Percentiles rank a stretch among this genome's conserved stretches.
phyloP scores from a whole-genome alignment of 2,797 vertebrate genomes.

The Champsocephalus esox region DNA sequence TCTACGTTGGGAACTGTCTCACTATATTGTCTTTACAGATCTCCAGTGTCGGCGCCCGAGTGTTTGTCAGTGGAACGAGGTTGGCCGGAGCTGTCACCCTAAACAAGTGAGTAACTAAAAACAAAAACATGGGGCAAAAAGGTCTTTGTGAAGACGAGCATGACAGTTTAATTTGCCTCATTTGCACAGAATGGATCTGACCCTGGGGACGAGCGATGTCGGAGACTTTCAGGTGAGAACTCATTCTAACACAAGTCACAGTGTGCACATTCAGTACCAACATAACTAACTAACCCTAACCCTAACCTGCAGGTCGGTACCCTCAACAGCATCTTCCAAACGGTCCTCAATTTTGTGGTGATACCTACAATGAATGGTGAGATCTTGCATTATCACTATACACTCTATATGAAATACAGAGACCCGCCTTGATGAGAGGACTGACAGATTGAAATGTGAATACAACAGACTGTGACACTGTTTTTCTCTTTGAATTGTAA shows the following conservation, averaged over 20 bases:
- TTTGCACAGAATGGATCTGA: conserved; percentile 77
- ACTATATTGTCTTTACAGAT: conserved; percentile 60
- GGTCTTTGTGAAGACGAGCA: conserved; percentile 12
- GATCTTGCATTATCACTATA: conserved; percentile 11
- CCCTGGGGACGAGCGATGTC: conserved; percentile 77
- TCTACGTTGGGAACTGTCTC: background rate
- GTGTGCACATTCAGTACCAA: background rate
- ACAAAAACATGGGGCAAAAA: conserved; percentile 14
- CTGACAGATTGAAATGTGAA: too few species aligned
- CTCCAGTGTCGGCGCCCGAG: conserved; percentile 69
- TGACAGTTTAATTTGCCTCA: conserved; percentile 40
- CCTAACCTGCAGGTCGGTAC: conserved; percentile 67
- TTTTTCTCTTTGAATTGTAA: too few species aligned
- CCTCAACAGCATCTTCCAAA: conserved; percentile 68
- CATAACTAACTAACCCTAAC: background rate
- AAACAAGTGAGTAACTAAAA: conserved; percentile 74
- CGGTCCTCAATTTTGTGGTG: conserved; percentile 75
- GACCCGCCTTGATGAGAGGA: too few species aligned
- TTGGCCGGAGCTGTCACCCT: conserved; percentile 75
- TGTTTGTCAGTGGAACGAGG: conserved; percentile 69
- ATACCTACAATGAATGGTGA: conserved; percentile 82
- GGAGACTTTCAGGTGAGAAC: conserved; percentile 81
- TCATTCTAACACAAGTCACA: background rate
- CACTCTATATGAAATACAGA: too few species aligned
- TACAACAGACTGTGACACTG: background rate